Conservation (phyloP, 1,140 invertebrate genomes). For the Panagrolaimus sp. region DNA sequence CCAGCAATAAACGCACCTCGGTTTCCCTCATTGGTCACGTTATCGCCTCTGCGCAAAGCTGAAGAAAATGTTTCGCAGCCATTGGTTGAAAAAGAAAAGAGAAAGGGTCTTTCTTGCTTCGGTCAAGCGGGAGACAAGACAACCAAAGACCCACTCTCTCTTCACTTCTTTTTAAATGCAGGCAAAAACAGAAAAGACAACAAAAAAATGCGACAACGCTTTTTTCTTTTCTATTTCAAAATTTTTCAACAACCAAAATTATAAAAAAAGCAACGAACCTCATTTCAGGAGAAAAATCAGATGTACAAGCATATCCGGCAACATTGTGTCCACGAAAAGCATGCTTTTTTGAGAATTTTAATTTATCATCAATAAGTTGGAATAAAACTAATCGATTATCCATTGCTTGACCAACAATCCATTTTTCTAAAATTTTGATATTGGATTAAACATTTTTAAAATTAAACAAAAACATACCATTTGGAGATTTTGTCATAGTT, state of each 20-base stretch:
- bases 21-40: constrained; percentile 51
- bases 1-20: constrained; percentile 59
- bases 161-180: background rate
- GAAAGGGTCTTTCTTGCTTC: background rate
- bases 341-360: constrained; percentile 90
- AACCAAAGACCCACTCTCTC: background rate
- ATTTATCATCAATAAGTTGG: constrained; percentile 76
- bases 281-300: constrained; percentile 98
- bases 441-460: constrained; percentile 13
- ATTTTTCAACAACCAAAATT: constrained; percentile 6
- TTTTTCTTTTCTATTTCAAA: background rate
- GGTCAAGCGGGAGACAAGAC: background rate
- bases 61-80: background rate
- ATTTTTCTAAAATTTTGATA: constrained; percentile 68
- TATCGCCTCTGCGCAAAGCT: constrained; percentile 53
- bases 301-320: constrained; percentile 90
- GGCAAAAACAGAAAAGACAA: background rate
- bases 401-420: constrained; percentile 97
- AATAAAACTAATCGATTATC: constrained; percentile 99
- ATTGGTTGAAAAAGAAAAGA: background rate
- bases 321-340: constrained; percentile 96
- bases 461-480: constrained; percentile 66
- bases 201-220: background rate
- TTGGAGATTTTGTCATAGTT: constrained; percentile 83
- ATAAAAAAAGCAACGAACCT: constrained; percentile 65